Evolutionary conservation across 2,113 vertebrate species (phyloP).

Genomic region (Sceloporus tristichus): DNA sequence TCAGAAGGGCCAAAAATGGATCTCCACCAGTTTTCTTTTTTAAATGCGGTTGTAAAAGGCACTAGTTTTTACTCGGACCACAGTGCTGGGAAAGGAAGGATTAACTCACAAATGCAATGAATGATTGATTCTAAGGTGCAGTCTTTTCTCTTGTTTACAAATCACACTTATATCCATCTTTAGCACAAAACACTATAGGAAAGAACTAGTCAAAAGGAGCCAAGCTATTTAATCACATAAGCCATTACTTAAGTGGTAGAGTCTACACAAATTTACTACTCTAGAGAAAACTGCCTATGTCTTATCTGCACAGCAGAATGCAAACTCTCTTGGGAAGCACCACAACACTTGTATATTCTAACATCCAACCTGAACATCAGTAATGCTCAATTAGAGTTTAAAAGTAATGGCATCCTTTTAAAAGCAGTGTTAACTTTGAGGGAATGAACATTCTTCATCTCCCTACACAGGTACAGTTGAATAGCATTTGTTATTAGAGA

Average conservation of each 20-base stretch:
- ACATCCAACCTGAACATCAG: neutral
- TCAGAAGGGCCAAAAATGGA: neutral
- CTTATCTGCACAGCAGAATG: neutral
- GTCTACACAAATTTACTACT: neutral
- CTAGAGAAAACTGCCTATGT: neutral
- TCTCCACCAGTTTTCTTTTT: neutral
- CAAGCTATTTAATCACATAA: neutral
- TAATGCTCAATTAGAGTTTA: constrained; percentile 13
- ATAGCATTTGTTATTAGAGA: neutral
- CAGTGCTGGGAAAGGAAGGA: neutral
- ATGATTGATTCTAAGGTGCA: neutral
- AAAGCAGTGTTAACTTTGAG: neutral
- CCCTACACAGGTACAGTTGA: neutral
- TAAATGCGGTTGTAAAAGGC: no score
- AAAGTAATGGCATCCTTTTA: neutral
- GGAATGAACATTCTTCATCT: neutral
- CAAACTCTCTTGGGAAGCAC: neutral
- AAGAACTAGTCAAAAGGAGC: neutral
- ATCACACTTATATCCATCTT: neutral
- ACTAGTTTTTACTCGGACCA: neutral
- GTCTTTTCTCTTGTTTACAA: neutral
- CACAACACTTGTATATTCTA: neutral
- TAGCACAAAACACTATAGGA: neutral
- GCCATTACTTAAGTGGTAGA: no score
- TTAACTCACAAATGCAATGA: neutral